A percentile compares a stretch with the other conserved stretches of the same genome.
These are phyloP conservation scores for Cyprinodon diabolis DNA, from an alignment of 2,797 vertebrate genomes.

Conservation along the genomic window DNA sequence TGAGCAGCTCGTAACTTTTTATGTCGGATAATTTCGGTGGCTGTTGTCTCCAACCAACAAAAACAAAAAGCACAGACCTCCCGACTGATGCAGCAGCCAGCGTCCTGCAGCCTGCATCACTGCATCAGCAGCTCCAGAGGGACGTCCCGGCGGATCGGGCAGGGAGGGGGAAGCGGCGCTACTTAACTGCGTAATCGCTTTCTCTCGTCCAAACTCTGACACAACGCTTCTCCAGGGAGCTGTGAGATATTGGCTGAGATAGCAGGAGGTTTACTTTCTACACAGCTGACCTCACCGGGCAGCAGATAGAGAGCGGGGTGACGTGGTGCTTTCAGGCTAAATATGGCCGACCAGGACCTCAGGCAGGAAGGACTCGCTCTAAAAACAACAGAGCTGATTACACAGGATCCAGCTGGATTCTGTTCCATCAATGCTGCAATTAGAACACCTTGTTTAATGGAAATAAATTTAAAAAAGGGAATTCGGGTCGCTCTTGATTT, in stretches of 20 bases:
- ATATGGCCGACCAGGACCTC: slow-evolving; percentile 54
- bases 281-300: slow-evolving; percentile 42
- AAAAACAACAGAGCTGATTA: slow-evolving; percentile 43
- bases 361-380: slow-evolving; percentile 27
- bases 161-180: slow-evolving; percentile 34
- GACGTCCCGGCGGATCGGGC: neutral
- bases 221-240: slow-evolving; percentile 41
- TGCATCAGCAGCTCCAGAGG: slow-evolving; percentile 37
- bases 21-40: slow-evolving; percentile 50
- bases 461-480: too few species aligned
- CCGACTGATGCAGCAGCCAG: slow-evolving; percentile 37
- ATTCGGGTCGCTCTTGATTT: too few species aligned
- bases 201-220: slow-evolving; percentile 16
- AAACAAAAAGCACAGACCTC: slow-evolving; percentile 23
- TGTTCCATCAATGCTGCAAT: neutral
- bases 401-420: slow-evolving; percentile 16
- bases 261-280: slow-evolving; percentile 32
- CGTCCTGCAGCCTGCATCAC: slow-evolving; percentile 52
- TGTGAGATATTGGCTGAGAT: slow-evolving; percentile 61
- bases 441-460: too few species aligned
- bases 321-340: slow-evolving; percentile 53
- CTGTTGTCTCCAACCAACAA: slow-evolving; percentile 42
- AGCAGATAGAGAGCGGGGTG: slow-evolving; percentile 27
- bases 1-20: slow-evolving; percentile 52
- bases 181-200: slow-evolving; percentile 35